Evolutionary conservation across 2,113 vertebrate genomes (phyloP).

Genomic region (Phrynosoma blainvillii): DNA sequence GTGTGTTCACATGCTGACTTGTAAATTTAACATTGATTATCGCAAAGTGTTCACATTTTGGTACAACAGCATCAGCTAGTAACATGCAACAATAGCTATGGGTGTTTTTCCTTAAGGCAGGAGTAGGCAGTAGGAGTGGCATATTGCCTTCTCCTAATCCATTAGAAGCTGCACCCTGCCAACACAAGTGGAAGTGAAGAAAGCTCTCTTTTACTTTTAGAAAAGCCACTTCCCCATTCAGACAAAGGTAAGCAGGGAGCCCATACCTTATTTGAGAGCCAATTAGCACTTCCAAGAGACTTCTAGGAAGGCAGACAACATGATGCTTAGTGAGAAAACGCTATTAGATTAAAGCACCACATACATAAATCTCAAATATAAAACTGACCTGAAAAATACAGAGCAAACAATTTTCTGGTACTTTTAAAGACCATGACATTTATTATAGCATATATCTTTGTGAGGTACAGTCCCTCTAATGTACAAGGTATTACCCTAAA

Average conservation of each 20-base stretch:
- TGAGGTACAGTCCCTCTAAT: background rate
- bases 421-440: too few relatives aligned
- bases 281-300: too few relatives aligned
- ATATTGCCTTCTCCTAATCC: too few relatives aligned
- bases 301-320: background rate
- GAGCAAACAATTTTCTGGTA: background rate
- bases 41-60: constrained; percentile 27
- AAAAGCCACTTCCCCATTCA: too few relatives aligned
- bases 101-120: background rate
- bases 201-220: too few relatives aligned
- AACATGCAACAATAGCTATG: background rate
- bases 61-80: constrained; percentile 29
- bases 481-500: background rate
- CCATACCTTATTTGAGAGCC: too few relatives aligned
- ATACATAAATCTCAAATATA: constrained; percentile 21
- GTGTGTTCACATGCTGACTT: constrained; percentile 21
- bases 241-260: too few relatives aligned
- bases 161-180: too few relatives aligned
- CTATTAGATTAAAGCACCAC: background rate
- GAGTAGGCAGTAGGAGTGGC: too few relatives aligned
- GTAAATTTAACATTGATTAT: constrained; percentile 44
- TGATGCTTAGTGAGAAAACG: background rate
- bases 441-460: background rate
- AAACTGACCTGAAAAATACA: background rate
- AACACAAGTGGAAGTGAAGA: too few relatives aligned